Conservation (phyloP, 2,797 vertebrate species). For the Ataeniobius toweri region DNA sequence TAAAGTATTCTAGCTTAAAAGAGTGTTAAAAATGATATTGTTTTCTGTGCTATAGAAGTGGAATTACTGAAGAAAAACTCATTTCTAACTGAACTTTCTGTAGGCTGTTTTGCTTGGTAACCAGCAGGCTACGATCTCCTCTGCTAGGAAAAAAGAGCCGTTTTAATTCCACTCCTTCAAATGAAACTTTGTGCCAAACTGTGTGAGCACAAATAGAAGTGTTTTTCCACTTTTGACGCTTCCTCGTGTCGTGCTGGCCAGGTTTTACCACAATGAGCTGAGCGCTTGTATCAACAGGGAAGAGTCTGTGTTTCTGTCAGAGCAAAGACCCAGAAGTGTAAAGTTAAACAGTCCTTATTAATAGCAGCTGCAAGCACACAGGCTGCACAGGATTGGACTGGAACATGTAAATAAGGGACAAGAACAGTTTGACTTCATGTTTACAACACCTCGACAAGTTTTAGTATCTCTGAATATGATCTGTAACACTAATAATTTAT, state of each 20-base stretch:
- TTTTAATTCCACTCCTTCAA: neutral
- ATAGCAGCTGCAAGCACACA: constrained; percentile 30
- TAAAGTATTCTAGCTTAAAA: neutral
- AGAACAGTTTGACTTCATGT: neutral
- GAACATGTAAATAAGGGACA: constrained; percentile 5
- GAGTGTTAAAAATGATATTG: neutral
- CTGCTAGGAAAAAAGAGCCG: constrained; percentile 3
- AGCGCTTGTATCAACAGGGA: constrained; percentile 45
- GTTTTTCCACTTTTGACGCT: constrained; percentile 13
- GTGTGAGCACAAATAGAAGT: constrained; percentile 27
- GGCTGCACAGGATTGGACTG: constrained; percentile 1
- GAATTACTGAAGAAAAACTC: neutral
- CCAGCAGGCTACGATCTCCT: constrained; percentile 4
- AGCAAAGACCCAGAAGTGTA: constrained; percentile 29
- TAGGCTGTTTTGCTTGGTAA: neutral
- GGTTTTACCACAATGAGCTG: constrained; percentile 36
- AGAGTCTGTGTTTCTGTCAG: constrained; percentile 29
- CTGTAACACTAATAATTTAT: neutral
- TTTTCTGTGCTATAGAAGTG: neutral
- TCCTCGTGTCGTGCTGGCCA: constrained; percentile 6
- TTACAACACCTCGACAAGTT: neutral
- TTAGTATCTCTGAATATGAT: neutral
- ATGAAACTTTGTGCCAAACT: neutral
- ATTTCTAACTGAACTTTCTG: neutral
- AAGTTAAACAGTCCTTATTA: constrained; percentile 39